Evolutionary conservation across 2,113 vertebrate genomes (phyloP).

Genomic region (Pseudopipra pipra): DNA sequence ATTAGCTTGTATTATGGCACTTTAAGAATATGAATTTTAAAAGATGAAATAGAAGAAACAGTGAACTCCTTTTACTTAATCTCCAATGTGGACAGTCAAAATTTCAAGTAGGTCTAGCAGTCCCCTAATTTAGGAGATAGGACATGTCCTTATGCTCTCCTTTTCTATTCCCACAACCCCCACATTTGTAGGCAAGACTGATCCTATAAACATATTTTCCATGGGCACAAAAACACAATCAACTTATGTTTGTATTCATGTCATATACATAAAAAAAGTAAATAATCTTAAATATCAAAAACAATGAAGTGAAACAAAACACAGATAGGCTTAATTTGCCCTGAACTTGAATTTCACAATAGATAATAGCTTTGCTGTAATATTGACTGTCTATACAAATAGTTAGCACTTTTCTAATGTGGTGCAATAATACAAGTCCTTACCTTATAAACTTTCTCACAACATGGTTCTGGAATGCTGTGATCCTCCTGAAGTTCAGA

Average conservation of each 20-base stretch:
- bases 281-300: not conserved
- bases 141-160: not conserved
- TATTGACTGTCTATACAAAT: not conserved
- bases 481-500: not conserved
- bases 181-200: not conserved
- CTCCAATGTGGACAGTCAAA: not conserved
- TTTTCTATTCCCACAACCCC: not conserved
- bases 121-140: not conserved
- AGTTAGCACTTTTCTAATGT: not conserved
- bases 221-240: not conserved
- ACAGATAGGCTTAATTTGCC: not conserved
- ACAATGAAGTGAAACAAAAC: not conserved
- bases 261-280: not conserved
- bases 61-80: not conserved
- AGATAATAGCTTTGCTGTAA: not conserved
- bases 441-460: slow-evolving; percentile 65
- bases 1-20: not conserved
- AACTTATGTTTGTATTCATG: not conserved
- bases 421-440: not conserved
- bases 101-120: not conserved
- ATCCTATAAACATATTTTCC: not conserved
- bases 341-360: not conserved
- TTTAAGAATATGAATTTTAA: not conserved
- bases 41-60: not conserved
- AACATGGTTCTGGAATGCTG: not conserved